phyloP scores from a whole-genome alignment of 2,113 vertebrate species.

The Himantopus leucocephalus region DNA sequence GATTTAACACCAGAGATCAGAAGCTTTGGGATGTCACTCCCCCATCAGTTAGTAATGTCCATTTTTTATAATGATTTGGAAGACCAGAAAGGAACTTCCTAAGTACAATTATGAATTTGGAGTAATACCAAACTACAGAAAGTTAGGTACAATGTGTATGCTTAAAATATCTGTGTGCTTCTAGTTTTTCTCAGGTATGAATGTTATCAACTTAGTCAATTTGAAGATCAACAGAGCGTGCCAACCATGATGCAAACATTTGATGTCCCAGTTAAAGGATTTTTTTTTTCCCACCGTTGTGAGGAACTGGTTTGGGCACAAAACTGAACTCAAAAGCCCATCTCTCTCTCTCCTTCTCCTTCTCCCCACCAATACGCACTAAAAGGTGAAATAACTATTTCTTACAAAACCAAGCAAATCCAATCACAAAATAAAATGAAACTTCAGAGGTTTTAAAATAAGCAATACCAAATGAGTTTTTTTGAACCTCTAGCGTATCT shows the following conservation, averaged over 20 bases:
- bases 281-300: neutral
- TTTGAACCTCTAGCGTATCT: neutral
- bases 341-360: neutral
- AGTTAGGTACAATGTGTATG: neutral
- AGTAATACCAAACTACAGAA: neutral
- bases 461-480: neutral
- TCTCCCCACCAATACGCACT: neutral
- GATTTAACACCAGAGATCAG: conserved; percentile 23
- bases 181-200: neutral
- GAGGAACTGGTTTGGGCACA: neutral
- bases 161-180: neutral
- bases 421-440: neutral
- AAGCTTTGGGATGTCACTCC: conserved; percentile 1
- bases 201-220: neutral
- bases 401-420: neutral
- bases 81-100: conserved; percentile 11
- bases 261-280: neutral
- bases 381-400: neutral
- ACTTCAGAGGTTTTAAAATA: neutral
- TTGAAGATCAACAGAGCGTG: rapidly evolving
- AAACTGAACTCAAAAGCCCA: neutral
- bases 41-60: neutral
- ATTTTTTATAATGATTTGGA: conserved; percentile 9
- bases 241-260: neutral
- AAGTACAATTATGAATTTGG: neutral